These are phyloP conservation scores for Strongylocentrotus purpuratus DNA, from an alignment of 35 echinoderm and acorn worm genomes.

Conservation along the genomic window DNA sequence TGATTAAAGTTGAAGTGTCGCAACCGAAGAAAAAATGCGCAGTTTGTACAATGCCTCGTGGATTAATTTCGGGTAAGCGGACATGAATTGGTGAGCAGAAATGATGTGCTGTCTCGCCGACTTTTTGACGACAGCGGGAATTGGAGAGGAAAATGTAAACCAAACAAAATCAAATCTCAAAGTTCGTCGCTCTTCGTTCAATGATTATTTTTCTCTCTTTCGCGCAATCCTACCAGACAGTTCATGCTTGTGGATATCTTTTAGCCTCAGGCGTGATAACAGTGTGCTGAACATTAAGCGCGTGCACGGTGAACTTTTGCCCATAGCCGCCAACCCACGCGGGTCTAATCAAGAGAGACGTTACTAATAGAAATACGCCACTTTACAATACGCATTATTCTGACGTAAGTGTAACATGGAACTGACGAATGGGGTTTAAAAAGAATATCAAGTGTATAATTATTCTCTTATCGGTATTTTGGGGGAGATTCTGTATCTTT, in stretches of 20 bases:
- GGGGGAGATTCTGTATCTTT: no score
- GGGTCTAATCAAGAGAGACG: neutral
- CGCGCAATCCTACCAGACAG: neutral
- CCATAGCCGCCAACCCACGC: neutral
- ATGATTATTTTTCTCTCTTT: neutral
- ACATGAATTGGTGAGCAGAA: neutral
- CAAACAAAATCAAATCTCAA: slow-evolving; percentile 6
- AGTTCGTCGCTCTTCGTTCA: neutral
- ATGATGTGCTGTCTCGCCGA: neutral
- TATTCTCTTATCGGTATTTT: no score
- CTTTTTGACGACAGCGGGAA: neutral
- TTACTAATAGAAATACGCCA: neutral
- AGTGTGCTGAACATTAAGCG: neutral
- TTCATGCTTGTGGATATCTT: neutral
- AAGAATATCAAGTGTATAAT: neutral
- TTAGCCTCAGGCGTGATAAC: neutral
- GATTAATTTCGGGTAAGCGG: neutral
- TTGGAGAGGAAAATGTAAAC: neutral
- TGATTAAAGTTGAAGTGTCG: neutral
- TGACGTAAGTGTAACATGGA: neutral
- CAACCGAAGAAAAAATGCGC: neutral
- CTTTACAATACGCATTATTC: neutral
- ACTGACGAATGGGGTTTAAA: neutral
- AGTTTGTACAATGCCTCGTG: neutral
- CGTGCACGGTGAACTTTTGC: neutral